These are phyloP conservation scores for Plecturocebus donacophilus DNA, from an alignment of 2,113 vertebrate species.

Conservation along the genomic window DNA sequence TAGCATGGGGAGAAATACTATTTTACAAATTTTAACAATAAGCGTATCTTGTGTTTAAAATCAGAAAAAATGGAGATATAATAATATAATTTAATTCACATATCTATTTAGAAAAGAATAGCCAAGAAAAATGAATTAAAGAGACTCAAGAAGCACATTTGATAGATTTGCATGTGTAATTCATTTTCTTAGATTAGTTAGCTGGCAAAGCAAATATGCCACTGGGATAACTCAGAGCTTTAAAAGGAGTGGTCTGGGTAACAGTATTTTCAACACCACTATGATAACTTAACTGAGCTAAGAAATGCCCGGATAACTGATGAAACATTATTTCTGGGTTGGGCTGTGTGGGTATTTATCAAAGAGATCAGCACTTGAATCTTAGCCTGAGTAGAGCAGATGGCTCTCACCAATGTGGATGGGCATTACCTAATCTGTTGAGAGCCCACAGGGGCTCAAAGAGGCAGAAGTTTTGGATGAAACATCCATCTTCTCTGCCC, in stretches of 20 bases:
- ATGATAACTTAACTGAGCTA: neutral
- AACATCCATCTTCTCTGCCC: neutral
- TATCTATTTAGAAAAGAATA: constrained; percentile 9
- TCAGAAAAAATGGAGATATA: neutral
- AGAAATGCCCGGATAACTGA: neutral
- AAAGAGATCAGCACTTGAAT: neutral
- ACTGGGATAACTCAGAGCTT: constrained; percentile 13
- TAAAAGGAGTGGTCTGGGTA: neutral
- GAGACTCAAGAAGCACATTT: neutral
- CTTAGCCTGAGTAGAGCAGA: neutral
- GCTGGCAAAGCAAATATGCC: neutral
- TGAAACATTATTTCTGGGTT: neutral
- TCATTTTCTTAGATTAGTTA: constrained; percentile 46
- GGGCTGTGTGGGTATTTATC: neutral
- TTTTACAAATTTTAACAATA: neutral
- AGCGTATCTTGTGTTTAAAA: neutral
- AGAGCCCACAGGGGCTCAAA: neutral
- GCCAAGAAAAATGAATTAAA: neutral
- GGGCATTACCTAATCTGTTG: neutral
- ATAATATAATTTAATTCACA: neutral
- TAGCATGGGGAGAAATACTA: no score
- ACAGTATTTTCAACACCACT: constrained; percentile 33
- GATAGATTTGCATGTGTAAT: neutral
- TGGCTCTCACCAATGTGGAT: neutral
- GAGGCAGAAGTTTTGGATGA: neutral